Evolutionary conservation across 2,113 vertebrate species (phyloP).

Genomic region (Trichomycterus rosablanca): DNA sequence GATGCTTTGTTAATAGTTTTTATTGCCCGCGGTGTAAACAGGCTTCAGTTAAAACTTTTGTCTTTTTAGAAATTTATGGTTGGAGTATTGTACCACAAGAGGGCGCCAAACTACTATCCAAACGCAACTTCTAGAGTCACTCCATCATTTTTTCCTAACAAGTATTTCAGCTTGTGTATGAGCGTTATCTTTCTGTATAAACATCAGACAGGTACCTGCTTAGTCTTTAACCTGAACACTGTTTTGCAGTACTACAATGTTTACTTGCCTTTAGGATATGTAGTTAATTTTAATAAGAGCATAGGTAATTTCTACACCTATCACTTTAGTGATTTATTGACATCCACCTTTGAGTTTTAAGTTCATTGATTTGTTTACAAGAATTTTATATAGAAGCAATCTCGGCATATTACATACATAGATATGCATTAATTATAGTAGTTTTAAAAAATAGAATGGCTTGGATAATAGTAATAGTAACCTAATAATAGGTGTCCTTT

Average conservation of each 20-base stretch:
- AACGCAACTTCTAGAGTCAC: too few relatives aligned
- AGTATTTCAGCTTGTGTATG: not conserved
- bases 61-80: too few relatives aligned
- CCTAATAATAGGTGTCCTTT: too few relatives aligned
- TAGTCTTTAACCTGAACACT: not conserved
- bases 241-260: not conserved
- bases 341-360: not conserved
- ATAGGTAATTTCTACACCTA: constrained; percentile 1
- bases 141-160: too few relatives aligned
- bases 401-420: not conserved
- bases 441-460: too few relatives aligned
- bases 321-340: constrained; percentile 15
- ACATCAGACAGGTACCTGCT: not conserved
- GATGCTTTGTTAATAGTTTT: too few relatives aligned
- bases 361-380: constrained; percentile 6
- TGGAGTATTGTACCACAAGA: constrained; percentile 37
- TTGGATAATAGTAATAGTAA: not conserved
- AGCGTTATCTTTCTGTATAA: constrained; percentile 5
- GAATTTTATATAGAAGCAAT: not conserved
- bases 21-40: too few relatives aligned
- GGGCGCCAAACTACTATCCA: constrained; percentile 28
- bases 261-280: not conserved
- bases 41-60: too few relatives aligned
- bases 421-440: too few relatives aligned
- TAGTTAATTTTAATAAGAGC: not conserved